Evolutionary conservation across 2,888 invertebrate genomes (phyloP), one percentile per base, ranked within the genome.

Genomic region (Diadegma fenestrale): DNA sequence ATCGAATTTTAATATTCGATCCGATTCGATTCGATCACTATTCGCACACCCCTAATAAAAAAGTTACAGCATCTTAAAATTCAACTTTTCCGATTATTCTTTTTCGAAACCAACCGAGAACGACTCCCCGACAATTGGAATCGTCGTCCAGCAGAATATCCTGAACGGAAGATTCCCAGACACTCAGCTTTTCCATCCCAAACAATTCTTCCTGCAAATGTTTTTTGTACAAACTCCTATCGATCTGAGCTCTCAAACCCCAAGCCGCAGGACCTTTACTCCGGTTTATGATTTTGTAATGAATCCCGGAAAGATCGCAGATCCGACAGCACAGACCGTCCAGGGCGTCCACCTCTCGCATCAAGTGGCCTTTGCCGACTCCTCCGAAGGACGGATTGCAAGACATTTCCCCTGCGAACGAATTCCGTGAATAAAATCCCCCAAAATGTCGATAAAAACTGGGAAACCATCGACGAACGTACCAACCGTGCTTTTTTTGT

Each of bases 301-400:
- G 96, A 33, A 97, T 95, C 7, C 98, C 98, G 6, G 97, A 97
- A 64, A 95, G 90, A 94, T 98, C 98, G 94, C 98, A 98, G 79
- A 98, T 96, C 87, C 96, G 95, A 8, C 95, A 96, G 94, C 97
- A 98, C 7, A 98, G 92, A 2, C 98, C 98, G 94, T 98, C 98
- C 54, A 98, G 94, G 2, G 98, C 98, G 94, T 98, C 98, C 10
- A 98, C 94, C 95, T 98, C 98, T 88, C 96, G 95, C 96, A 98
- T 97, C 73, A 98, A 94, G 93, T 98, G 97, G 0, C 98, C 98
- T 94, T 98, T 98, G 0, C 98, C 98, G 88, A 98, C 97, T 8
- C 98, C 98, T 37, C 98, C 98, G 94, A 98, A 98, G 0, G 98
- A 97, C 26, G 98, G 98, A 94, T 98, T 98, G 91, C 98, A 98